A percentile compares a stretch with the other conserved stretches of the same genome.
Conservation (phyloP, 1,140 invertebrate genomes). For the Diachasma alloeum region DNA sequence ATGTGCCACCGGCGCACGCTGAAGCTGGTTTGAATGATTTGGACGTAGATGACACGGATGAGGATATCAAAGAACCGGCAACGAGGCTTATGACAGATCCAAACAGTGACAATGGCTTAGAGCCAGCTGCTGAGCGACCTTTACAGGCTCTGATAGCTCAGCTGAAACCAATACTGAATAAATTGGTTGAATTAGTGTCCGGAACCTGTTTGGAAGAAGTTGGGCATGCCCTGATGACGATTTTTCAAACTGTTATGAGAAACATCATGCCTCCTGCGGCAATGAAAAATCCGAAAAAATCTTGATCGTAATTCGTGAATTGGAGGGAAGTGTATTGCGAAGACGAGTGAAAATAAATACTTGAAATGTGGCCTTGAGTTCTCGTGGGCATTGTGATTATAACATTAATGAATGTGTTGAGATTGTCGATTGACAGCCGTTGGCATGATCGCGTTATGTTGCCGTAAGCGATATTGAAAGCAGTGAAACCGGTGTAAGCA, state of each 20-base stretch:
- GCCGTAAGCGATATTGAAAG: slow-evolving; percentile 60
- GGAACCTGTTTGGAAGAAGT: no score
- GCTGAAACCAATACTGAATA: not conserved
- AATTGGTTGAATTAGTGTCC: no score
- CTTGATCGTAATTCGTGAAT: no score
- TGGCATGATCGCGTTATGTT: slow-evolving; percentile 50
- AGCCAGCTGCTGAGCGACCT: not conserved
- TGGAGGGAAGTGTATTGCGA: no score
- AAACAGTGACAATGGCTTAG: not conserved
- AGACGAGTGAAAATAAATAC: not conserved
- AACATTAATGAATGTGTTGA: slow-evolving; percentile 29
- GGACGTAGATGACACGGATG: not conserved
- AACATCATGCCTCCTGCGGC: no score
- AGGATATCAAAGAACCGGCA: not conserved
- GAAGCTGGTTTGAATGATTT: not conserved
- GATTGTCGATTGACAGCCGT: slow-evolving; percentile 51
- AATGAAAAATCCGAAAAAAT: no score
- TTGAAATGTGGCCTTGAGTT: not conserved
- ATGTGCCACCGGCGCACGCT: not conserved
- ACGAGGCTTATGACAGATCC: not conserved
- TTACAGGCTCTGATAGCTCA: not conserved
- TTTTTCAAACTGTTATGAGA: no score
- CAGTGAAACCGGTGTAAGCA: slow-evolving; percentile 22
- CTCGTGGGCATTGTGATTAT: not conserved
- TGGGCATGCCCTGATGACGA: no score